Base-by-base conservation (phyloP, 2,888 invertebrate genomes). In the Galeopsomyia nigrocyanea region DNA sequence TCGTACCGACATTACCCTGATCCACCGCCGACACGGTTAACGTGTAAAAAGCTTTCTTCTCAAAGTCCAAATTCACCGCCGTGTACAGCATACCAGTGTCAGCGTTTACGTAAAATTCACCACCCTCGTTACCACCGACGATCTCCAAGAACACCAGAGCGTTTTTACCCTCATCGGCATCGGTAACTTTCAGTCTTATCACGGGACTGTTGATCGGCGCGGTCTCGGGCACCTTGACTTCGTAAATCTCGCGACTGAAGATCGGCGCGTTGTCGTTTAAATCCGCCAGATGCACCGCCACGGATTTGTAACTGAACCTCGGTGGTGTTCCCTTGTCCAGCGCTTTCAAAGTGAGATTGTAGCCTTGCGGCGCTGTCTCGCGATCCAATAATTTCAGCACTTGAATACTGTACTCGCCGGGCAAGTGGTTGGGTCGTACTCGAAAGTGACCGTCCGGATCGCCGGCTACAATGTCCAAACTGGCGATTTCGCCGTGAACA, bases 51-150 rank as follows among this genome's bases (percentile, higher is more conserved):
- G 94, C 91, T 83, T 94, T 94, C 67, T 88, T 89, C 88, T 98
- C 98, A 0, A 96, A 95, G 84, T 98, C 97, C 26, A 98, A 88
- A 50, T 88, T 86, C 47, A 92, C 92, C 16, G 94, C 92, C 0
- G 96, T 96, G 83, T 95, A 95, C 1, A 98, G 87, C 89, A 97
- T 94, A 1, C 98, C 98, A 0, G 96, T 95, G 78, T 94, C 93
- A 0, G 94, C 91, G 85, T 97, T 95, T 13, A 98, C 92, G 77
- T 90, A 89, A 85, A 98, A 98, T 83, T 95, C 94, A 0, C 93
- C 94, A 7, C 94, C 94, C 83, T 95, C 94, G 86, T 97, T 97
- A 5, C 97, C 97, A 2, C 95, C 96, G 2, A 95, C 95, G 67
- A 98, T 95, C 87, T 94, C 93, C 75, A 98, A 91, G 80, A 92